A percentile compares a stretch with the other conserved stretches of the same genome.
Evolutionary conservation across 1,140 invertebrate species (phyloP).

Genomic region (Halictus rubicundus): DNA sequence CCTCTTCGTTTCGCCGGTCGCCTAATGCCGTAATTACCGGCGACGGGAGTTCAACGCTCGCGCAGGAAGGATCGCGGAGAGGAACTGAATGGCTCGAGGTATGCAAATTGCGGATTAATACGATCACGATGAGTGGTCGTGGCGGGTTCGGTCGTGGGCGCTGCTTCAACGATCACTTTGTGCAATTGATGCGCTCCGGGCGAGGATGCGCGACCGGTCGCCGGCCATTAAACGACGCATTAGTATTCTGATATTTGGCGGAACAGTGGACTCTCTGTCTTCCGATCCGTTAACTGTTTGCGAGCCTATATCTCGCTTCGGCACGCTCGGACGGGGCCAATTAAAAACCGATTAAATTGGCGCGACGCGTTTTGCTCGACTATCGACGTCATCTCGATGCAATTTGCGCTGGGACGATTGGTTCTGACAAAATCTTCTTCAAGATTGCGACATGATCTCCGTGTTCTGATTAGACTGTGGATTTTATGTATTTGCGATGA

Average conservation of each 20-base stretch:
- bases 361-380: no score
- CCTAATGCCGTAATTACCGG: not conserved
- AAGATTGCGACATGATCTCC: no score
- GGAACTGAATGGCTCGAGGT: constrained; percentile 25
- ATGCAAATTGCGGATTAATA: constrained; percentile 45
- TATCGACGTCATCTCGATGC: no score
- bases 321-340: no score
- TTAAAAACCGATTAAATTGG: no score
- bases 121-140: constrained; percentile 10
- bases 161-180: constrained; percentile 13
- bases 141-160: constrained; percentile 27
- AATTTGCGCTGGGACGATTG: no score
- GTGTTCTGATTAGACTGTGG: no score
- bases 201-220: constrained; percentile 22
- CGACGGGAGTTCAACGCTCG: not conserved
- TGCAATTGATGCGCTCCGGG: constrained; percentile 22
- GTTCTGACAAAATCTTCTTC: no score
- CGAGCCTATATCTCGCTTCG: not conserved
- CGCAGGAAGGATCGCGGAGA: not conserved
- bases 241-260: not conserved
- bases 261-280: not conserved
- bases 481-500: no score
- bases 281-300: not conserved
- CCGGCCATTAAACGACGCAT: constrained; percentile 5
- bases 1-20: no score